Conservation (phyloP, 2,888 invertebrate species). For the Achlya flavicornis region DNA sequence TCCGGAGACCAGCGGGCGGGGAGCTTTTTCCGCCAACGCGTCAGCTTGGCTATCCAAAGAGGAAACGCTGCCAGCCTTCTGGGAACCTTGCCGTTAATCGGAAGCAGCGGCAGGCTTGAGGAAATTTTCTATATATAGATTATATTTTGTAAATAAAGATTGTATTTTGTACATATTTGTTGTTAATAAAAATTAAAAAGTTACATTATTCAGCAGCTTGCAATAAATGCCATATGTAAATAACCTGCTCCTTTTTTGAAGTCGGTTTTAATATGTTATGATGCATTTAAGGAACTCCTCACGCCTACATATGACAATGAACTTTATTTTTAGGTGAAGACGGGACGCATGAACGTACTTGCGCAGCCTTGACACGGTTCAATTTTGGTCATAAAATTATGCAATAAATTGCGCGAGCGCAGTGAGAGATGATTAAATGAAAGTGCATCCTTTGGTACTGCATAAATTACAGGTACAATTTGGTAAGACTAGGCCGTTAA, state of each 20-base stretch:
- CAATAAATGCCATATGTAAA: slow-evolving; percentile 3
- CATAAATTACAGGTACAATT: background rate
- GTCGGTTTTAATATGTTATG: background rate
- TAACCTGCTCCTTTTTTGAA: background rate
- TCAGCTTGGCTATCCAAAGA: no score
- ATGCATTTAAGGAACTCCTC: slow-evolving; percentile 3
- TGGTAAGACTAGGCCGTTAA: background rate
- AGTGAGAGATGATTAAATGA: background rate
- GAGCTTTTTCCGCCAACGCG: no score
- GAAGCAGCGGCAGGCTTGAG: no score
- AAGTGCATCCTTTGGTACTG: background rate
- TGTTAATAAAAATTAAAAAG: no score
- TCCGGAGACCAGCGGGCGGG: no score
- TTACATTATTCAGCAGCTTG: background rate
- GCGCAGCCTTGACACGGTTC: background rate
- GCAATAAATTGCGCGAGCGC: background rate
- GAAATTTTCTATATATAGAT: no score
- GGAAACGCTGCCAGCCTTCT: no score
- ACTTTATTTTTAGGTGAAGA: slow-evolving; percentile 4
- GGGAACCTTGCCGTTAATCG: no score
- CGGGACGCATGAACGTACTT: background rate
- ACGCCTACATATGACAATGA: slow-evolving; percentile 4
- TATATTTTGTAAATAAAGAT: no score
- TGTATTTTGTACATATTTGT: no score
- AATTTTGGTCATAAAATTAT: background rate